phyloP scores from a whole-genome alignment of 2,888 invertebrate genomes.

The Subacronicta megacephala region DNA sequence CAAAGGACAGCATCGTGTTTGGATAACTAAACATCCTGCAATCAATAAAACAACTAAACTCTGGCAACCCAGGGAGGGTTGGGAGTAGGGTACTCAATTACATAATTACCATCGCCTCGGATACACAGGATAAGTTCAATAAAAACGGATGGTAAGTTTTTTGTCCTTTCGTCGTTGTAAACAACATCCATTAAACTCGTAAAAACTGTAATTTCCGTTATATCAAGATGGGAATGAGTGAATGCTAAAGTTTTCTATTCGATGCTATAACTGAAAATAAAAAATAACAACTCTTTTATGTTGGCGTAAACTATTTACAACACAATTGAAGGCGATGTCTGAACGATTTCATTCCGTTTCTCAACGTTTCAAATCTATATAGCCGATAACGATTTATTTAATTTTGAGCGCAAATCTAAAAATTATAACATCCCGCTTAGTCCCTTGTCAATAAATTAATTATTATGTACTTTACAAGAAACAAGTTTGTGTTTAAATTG shows the following conservation, averaged over 20 bases:
- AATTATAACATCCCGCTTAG: too few species aligned
- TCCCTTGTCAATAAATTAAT: too few species aligned
- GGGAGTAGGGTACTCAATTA: slow-evolving; percentile 60
- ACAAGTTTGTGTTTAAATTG: not conserved
- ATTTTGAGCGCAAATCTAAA: too few species aligned
- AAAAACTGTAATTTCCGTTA: slow-evolving; percentile 19
- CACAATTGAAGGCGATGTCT: too few species aligned
- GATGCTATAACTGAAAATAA: slow-evolving; percentile 10
- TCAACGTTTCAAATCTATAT: too few species aligned
- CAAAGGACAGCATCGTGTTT: slow-evolving; percentile 32
- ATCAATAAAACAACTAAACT: slow-evolving; percentile 53
- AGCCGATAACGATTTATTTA: too few species aligned
- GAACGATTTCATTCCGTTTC: too few species aligned
- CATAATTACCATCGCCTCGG: slow-evolving; percentile 38
- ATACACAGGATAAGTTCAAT: slow-evolving; percentile 34
- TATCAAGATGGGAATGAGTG: slow-evolving; percentile 1
- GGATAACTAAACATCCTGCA: slow-evolving; percentile 56
- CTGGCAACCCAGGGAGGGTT: slow-evolving; percentile 43
- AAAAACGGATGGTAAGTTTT: slow-evolving; percentile 22
- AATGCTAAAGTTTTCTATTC: slow-evolving; percentile 21
- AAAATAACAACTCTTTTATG: not conserved
- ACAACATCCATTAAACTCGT: slow-evolving; percentile 36
- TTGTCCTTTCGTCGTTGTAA: slow-evolving; percentile 11
- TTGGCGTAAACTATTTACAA: too few species aligned
- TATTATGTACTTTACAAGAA: too few species aligned